phyloP scores from a whole-genome alignment of 1,140 invertebrate species.

The Copidosoma floridanum region DNA sequence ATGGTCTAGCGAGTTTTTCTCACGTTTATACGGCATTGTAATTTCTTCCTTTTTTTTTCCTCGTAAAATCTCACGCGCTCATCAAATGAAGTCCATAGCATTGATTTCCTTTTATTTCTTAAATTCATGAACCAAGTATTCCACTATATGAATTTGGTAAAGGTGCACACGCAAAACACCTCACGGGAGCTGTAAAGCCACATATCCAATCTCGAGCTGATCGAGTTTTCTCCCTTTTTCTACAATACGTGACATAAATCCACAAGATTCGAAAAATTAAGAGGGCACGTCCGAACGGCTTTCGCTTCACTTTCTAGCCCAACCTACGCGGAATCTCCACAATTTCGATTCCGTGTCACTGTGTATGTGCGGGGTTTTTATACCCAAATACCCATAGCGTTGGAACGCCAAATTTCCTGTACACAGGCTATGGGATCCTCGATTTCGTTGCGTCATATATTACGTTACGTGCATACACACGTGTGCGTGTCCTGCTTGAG shows the following conservation, averaged over 20 bases:
- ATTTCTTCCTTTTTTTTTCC: background rate
- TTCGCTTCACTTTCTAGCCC: too few relatives aligned
- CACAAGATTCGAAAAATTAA: too few relatives aligned
- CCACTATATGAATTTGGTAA: conserved; percentile 1
- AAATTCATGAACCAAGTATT: too few relatives aligned
- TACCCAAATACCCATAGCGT: too few relatives aligned
- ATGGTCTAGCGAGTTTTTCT: background rate
- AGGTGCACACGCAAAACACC: background rate
- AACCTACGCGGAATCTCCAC: too few relatives aligned
- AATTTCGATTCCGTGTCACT: too few relatives aligned
- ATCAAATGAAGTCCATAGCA: conserved; percentile 1
- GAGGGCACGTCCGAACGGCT: too few relatives aligned
- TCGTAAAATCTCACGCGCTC: background rate
- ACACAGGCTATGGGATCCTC: background rate
- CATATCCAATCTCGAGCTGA: background rate
- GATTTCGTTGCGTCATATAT: conserved; percentile 1
- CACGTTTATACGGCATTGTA: too few relatives aligned
- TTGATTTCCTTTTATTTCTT: background rate
- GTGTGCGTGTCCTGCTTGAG: too few relatives aligned
- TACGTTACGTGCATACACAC: background rate
- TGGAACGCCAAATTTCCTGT: conserved; percentile 17
- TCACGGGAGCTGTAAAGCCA: background rate
- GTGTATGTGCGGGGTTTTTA: too few relatives aligned
- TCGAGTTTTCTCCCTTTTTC: background rate
- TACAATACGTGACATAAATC: too few relatives aligned